Evolutionary conservation across 2,797 vertebrate species (phyloP).

Genomic region (Sebastes diaconus): DNA sequence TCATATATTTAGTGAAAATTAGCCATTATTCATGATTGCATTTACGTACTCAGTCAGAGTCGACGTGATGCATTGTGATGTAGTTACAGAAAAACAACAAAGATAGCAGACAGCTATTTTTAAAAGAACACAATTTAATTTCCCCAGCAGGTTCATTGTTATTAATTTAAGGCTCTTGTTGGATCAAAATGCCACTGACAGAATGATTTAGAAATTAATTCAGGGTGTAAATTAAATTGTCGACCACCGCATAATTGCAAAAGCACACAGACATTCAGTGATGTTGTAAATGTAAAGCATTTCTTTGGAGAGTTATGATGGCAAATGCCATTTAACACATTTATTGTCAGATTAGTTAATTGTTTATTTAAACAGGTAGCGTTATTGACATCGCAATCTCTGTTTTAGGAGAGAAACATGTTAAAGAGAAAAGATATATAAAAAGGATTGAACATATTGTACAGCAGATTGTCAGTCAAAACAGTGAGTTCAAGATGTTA

Average conservation of each 20-base stretch:
- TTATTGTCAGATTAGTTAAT: neutral
- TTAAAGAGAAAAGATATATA: neutral
- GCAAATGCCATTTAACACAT: neutral
- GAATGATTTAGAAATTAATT: conserved; percentile 1
- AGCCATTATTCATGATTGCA: conserved; percentile 30
- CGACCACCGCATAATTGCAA: neutral
- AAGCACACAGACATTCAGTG: conserved; percentile 12
- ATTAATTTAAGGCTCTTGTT: neutral
- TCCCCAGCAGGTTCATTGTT: neutral
- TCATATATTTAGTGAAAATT: conserved; percentile 18
- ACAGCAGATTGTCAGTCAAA: neutral
- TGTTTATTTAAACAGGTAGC: neutral
- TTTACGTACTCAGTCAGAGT: conserved; percentile 12
- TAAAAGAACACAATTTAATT: conserved; percentile 1
- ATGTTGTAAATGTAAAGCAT: neutral
- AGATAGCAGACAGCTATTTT: neutral
- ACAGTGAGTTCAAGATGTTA: neutral
- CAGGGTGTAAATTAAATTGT: conserved; percentile 5
- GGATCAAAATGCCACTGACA: neutral
- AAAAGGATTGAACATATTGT: neutral
- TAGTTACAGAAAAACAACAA: neutral
- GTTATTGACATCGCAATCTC: neutral
- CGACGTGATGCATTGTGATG: neutral
- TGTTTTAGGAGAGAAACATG: conserved; percentile 33
- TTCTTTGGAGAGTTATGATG: neutral